Percentiles rank a stretch among this genome's conserved stretches.
phyloP scores from a whole-genome alignment of 2,113 vertebrate genomes.

The Aythya baeri region DNA sequence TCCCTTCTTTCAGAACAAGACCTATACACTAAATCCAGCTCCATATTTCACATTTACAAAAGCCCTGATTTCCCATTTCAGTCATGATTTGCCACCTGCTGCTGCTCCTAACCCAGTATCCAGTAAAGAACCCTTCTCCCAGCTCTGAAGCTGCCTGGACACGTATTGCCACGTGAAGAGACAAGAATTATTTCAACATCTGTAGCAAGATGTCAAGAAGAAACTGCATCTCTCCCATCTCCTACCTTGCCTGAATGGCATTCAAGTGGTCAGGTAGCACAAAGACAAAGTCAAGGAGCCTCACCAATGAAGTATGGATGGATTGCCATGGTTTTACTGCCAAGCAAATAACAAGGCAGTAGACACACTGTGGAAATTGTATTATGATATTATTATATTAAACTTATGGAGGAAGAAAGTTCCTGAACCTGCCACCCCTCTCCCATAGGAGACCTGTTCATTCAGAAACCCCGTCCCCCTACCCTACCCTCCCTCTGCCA shows the following conservation, averaged over 20 bases:
- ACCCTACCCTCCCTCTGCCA: background rate
- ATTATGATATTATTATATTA: too few relatives aligned
- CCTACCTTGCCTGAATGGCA: background rate
- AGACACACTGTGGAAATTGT: background rate
- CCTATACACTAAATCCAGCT: background rate
- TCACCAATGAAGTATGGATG: background rate
- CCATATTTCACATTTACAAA: background rate
- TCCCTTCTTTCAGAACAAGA: background rate
- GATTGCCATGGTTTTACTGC: background rate
- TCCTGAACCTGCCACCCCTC: background rate
- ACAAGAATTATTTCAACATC: background rate
- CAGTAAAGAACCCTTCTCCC: background rate
- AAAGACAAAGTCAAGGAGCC: background rate
- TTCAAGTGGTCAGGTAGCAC: background rate
- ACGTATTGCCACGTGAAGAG: background rate
- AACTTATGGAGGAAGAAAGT: too few relatives aligned
- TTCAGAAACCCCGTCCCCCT: background rate
- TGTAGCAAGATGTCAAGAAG: background rate
- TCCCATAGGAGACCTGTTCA: background rate
- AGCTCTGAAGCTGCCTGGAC: background rate
- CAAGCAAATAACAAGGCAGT: background rate
- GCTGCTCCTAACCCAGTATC: background rate
- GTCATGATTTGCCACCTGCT: background rate
- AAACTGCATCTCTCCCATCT: background rate
- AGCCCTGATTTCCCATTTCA: background rate